Evolutionary conservation across 2,797 vertebrate species (phyloP), one percentile per base, ranked within the genome.

Genomic region (Tamandua tetradactyla): DNA sequence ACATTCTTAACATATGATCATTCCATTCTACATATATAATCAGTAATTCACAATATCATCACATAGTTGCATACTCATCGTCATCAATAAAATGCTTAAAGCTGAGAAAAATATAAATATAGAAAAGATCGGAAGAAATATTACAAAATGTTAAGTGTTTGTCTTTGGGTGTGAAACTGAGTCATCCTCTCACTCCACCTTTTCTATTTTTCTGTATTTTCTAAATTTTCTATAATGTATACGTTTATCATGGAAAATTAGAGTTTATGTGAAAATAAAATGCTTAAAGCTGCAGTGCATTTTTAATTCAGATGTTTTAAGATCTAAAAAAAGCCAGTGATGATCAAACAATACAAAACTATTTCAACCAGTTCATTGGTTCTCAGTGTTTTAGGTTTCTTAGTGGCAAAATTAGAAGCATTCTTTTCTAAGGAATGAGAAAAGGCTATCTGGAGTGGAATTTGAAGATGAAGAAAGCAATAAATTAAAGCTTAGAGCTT

Each of bases 241-340:
- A 11, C 89, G 32, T 55, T 66, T 83, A n/a, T 59, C 66, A 75
- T 61, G 59, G 32, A 76, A 37, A 84, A n/a, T 80, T 66, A 42
- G 35, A 61, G 5, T 83, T 35, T 82, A 47, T 78, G 20, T 66
- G 64, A 64, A 81, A 89, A 68, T 17, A 84, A 90, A 78, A 59
- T 66, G 32, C 22, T 20, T 57, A 57, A 52, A 75, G 42, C 61
- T 27, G 25, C 62, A 14, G n/a, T n/a, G n/a, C n/a, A 84, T 72
- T 94, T 94, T 95, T 61, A 91, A 71, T 91, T 87, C 71, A 78
- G 9, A 32, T 74, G 4, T 94, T 89, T 69, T 84, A 89, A 94
- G 3, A 44, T 62, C 30, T 75, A 52, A 8, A 79, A 87, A 62
- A 80, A 42, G 14, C 30, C 49, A 42, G 1, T 42, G 22, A 49